These are phyloP conservation scores for Columba janthina DNA, from an alignment of 2,113 vertebrate genomes.

Conservation along the genomic window DNA sequence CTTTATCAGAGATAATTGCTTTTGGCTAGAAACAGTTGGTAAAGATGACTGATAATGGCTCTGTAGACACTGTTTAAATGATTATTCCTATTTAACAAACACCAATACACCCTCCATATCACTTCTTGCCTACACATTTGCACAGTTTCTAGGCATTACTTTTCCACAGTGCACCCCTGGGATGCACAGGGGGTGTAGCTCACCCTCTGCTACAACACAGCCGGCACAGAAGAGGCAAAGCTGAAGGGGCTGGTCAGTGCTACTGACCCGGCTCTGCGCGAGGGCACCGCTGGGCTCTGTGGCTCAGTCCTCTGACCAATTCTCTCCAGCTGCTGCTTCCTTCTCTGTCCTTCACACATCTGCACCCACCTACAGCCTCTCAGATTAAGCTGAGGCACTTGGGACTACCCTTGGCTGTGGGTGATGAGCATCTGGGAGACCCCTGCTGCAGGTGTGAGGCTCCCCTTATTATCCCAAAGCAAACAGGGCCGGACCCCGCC, in stretches of 20 bases:
- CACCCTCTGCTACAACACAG: not conserved
- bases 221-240: not conserved
- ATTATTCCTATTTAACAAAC: not conserved
- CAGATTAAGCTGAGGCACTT: not conserved
- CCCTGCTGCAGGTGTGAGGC: not conserved
- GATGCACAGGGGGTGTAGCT: not conserved
- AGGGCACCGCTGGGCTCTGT: accelerated
- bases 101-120: accelerated
- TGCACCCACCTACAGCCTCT: not conserved
- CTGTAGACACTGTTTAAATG: not conserved
- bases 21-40: not conserved
- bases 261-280: accelerated
- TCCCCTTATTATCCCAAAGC: accelerated
- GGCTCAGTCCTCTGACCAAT: not conserved
- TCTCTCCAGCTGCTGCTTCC: not conserved
- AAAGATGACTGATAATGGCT: not conserved
- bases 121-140: accelerated
- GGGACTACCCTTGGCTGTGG: not conserved
- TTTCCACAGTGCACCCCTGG: accelerated
- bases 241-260: accelerated
- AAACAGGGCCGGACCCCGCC: not conserved
- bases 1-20: not conserved
- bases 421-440: not conserved
- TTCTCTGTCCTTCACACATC: not conserved
- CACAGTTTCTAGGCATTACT: accelerated